Conservation (phyloP, 2,113 vertebrate species). For the Cebus imitator region DNA sequence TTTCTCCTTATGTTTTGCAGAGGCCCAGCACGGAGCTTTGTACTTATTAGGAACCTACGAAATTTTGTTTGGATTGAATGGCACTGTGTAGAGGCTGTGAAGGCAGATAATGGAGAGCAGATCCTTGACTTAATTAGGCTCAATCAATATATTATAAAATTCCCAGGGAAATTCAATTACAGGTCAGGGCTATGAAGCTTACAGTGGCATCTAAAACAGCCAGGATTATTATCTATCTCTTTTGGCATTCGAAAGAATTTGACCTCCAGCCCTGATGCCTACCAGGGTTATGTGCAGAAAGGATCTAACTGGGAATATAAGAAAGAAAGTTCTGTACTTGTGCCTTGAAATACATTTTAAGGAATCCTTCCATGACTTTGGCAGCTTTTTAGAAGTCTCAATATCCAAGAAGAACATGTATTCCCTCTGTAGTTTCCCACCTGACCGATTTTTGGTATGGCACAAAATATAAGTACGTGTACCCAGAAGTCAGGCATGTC, state of each 20-base stretch:
- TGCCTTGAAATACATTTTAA: background rate
- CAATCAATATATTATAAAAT: slow-evolving; percentile 54
- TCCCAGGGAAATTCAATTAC: slow-evolving; percentile 47
- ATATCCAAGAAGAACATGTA: background rate
- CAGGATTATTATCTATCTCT: background rate
- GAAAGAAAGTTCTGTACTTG: background rate
- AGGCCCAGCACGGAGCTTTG: background rate
- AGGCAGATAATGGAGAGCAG: slow-evolving; percentile 14
- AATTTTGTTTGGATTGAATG: slow-evolving; percentile 51
- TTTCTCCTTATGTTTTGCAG: background rate
- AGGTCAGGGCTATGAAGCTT: slow-evolving; percentile 9
- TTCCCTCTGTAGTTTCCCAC: background rate
- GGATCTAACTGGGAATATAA: background rate
- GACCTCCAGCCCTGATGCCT: background rate
- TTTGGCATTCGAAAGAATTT: slow-evolving; percentile 11
- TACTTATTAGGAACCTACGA: slow-evolving; percentile 32
- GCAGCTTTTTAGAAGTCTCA: background rate
- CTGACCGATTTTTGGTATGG: background rate
- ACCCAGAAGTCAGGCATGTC: background rate
- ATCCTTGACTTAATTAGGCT: slow-evolving; percentile 54
- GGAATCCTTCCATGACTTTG: background rate
- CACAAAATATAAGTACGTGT: background rate
- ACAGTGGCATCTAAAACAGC: background rate
- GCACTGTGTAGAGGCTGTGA: background rate
- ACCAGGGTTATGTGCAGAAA: background rate